phyloP scores from a whole-genome alignment of 2,888 invertebrate genomes.

The Criorhina ranunculi region DNA sequence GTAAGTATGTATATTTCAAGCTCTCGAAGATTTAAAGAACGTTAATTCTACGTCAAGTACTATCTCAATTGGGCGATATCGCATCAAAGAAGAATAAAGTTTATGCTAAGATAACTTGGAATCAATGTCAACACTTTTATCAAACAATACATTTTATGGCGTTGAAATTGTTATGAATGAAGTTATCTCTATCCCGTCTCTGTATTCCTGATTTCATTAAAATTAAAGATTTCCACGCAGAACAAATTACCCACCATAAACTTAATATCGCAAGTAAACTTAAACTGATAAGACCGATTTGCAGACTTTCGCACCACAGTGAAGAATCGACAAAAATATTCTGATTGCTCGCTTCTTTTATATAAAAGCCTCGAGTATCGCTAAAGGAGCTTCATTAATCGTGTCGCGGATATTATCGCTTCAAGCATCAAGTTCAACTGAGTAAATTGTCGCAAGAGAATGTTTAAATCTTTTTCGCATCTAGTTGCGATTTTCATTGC shows the following conservation, averaged over 20 bases:
- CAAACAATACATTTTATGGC: not conserved
- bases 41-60: not conserved
- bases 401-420: constrained; percentile 38
- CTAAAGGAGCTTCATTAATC: constrained; percentile 18
- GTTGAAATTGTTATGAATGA: not conserved
- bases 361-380: constrained; percentile 57
- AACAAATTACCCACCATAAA: constrained; percentile 28
- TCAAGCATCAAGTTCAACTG: constrained; percentile 24
- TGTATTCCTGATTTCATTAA: not conserved
- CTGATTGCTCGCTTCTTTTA: constrained; percentile 10
- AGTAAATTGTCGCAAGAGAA: constrained; percentile 6
- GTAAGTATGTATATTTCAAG: too few species aligned
- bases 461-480: constrained; percentile 29
- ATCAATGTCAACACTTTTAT: constrained; percentile 12
- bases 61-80: not conserved
- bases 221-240: constrained; percentile 18
- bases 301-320: constrained; percentile 19
- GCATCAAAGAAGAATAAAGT: not conserved
- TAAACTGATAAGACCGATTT: constrained; percentile 57
- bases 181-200: not conserved
- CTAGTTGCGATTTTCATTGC: constrained; percentile 23
- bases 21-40: too few species aligned
- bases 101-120: not conserved
- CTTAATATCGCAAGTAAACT: constrained; percentile 39
- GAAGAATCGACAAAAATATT: constrained; percentile 21